Percentiles rank a stretch among this genome's conserved stretches.
Conservation (phyloP, 2,888 invertebrate genomes). For the Campopleginae sp. region DNA sequence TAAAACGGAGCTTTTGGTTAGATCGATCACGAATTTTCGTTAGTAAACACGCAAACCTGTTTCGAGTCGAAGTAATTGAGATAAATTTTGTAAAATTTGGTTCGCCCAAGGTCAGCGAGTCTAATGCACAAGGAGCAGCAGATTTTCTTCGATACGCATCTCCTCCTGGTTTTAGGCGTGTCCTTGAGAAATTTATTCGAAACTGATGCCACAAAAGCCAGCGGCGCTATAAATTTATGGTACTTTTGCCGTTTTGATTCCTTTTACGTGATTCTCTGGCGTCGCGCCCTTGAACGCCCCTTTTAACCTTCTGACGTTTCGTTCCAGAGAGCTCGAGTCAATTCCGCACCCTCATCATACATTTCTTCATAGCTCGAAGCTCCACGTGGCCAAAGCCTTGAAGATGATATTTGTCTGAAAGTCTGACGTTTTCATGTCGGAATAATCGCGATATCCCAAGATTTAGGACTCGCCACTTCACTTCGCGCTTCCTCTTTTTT, state of each 20-base stretch:
- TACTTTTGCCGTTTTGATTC: slow-evolving; percentile 24
- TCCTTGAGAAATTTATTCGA: slow-evolving; percentile 48
- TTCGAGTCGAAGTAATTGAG: not conserved
- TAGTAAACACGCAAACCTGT: not conserved
- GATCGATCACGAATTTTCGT: not conserved
- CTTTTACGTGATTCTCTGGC: slow-evolving; percentile 3
- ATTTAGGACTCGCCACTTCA: slow-evolving; percentile 8
- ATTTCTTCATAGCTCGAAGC: not conserved
- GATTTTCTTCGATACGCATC: not conserved
- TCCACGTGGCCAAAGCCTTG: slow-evolving; percentile 19
- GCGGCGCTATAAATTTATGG: slow-evolving; percentile 47
- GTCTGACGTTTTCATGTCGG: not conserved
- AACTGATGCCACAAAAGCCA: slow-evolving; percentile 30
- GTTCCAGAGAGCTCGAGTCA: not conserved
- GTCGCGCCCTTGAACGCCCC: not conserved
- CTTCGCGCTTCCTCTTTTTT: not conserved
- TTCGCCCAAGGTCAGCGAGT: slow-evolving; percentile 29
- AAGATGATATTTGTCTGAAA: slow-evolving; percentile 29
- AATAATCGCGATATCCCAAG: slow-evolving; percentile 25
- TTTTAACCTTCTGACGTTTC: slow-evolving; percentile 5
- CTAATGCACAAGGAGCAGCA: slow-evolving; percentile 7
- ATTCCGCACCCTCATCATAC: not conserved
- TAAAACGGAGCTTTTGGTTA: not conserved
- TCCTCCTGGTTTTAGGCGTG: slow-evolving; percentile 7
- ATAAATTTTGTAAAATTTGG: not conserved